Evolutionary conservation across 2,888 invertebrate genomes (phyloP), one percentile per base, ranked within the genome.

Genomic region (Metacarcinus magister): DNA sequence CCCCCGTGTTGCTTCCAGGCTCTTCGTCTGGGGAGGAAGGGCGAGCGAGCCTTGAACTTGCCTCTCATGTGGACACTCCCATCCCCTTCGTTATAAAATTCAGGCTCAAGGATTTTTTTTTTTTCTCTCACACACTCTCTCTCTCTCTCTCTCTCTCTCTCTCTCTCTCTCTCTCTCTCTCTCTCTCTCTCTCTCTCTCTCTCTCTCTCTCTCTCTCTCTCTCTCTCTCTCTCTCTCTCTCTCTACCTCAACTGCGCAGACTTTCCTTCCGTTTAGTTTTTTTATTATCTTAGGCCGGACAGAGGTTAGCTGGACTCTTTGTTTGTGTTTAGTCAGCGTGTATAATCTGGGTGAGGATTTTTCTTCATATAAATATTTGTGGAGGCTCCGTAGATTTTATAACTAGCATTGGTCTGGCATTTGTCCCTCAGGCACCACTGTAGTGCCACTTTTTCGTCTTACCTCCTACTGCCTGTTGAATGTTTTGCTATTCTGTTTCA

Each of bases 41-140:
- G 67, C 19, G 67, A 67, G 67, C 67, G 67, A 67, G n/a, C 67
- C 67, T 67, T 67, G 67, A 67, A 67, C 67, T 67, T 67, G 16
- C n/a, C 67, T 67, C 5, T 23, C 67, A 1, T 67, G 67, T 5
- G 67, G 67, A 67, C 67, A 67, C 67, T 67, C 54, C 54, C 5
- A 67, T 67, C n/a, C 67, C 67, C 23, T 19, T 67, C 19, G 67
- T 67, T 67, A 23, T 67, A 67, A 67, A 67, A 67, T 67, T 67
- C 2, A 67, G 67, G n/a, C n/a, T n/a, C n/a, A n/a, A n/a, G n/a
- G n/a, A n/a, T n/a, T 67, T 16, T 23, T 67, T 67, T 67, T 67
- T 67, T 23, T 23, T 23, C 5, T 67, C 23, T 23, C 0, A 16
- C 5, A 13, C 54, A 1, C 10, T 54, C 0, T 7, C 8, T 54